phyloP scores from a whole-genome alignment of 2,797 vertebrate species.

The Anas bahamensis region DNA sequence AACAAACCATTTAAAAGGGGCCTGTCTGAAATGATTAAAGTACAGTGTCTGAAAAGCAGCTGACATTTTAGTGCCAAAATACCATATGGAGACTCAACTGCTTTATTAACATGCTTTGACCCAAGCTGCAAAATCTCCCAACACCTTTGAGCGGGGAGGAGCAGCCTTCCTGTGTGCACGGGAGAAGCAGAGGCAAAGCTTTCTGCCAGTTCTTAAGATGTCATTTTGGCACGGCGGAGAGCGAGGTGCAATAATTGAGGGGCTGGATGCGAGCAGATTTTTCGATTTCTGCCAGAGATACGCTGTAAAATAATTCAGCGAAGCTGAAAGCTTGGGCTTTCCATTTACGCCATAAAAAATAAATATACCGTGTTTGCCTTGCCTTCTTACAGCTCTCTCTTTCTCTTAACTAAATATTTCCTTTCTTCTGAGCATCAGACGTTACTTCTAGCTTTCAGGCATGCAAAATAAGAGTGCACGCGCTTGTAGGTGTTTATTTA shows the following conservation, averaged over 20 bases:
- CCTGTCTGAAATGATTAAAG: conserved; percentile 74
- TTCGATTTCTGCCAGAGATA: conserved; percentile 59
- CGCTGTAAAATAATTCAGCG: conserved; percentile 38
- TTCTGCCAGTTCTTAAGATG: conserved; percentile 18
- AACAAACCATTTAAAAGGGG: conserved; percentile 78
- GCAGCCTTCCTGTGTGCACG: background rate
- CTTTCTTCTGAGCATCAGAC: conserved; percentile 50
- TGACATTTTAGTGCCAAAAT: conserved; percentile 63
- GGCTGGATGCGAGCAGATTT: conserved; percentile 7
- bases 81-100: conserved; percentile 68
- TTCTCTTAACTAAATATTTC: conserved; percentile 61
- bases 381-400: conserved; percentile 2
- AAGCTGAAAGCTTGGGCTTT: conserved; percentile 34
- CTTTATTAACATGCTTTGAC: conserved; percentile 53
- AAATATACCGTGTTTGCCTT: conserved; percentile 59
- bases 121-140: conserved; percentile 38
- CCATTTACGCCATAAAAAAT: conserved; percentile 45
- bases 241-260: conserved; percentile 46
- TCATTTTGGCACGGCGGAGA: conserved; percentile 37
- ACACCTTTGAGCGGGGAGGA: conserved; percentile 17
- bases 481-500: conserved; percentile 8
- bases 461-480: background rate
- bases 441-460: conserved; percentile 25
- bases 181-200: conserved; percentile 6
- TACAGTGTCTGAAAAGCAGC: conserved; percentile 52